These are phyloP conservation scores for Corythornis leucogaster DNA, from an alignment of 2,797 vertebrate species.

Conservation along the genomic window DNA sequence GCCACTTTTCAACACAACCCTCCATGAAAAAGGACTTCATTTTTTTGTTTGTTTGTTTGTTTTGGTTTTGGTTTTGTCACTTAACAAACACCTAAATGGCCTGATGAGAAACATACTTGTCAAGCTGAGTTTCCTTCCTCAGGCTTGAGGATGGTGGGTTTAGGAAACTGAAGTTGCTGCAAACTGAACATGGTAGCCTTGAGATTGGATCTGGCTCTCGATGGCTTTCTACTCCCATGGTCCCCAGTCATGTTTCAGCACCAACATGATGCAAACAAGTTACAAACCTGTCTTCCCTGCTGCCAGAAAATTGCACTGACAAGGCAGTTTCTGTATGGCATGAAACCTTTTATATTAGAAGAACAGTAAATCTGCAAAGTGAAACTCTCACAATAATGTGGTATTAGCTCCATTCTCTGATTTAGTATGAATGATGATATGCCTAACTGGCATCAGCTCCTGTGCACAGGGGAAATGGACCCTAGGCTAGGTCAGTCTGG, in stretches of 20 bases:
- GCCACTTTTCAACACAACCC: not conserved
- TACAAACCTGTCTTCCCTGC: not conserved
- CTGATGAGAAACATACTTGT: not conserved
- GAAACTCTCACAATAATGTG: not conserved
- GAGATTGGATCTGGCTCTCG: not conserved
- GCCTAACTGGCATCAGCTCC: not conserved
- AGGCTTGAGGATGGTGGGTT: not conserved
- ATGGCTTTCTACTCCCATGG: not conserved
- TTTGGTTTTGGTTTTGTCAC: not conserved
- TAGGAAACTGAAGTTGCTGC: not conserved
- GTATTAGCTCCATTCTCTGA: not conserved
- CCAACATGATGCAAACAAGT: not conserved
- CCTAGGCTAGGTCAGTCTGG: accelerated
- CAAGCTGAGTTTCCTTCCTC: not conserved
- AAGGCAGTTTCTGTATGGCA: not conserved
- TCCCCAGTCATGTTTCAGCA: not conserved
- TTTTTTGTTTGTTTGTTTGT: not conserved
- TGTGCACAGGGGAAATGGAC: not conserved
- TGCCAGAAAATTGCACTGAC: not conserved
- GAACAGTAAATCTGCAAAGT: not conserved
- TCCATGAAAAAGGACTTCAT: not conserved
- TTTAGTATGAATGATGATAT: not conserved
- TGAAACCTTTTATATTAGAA: not conserved
- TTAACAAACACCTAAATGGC: not conserved
- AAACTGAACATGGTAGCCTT: not conserved